These are phyloP conservation scores for Loxodonta africana DNA, from an alignment of 2,113 vertebrate species.

Conservation along the genomic window DNA sequence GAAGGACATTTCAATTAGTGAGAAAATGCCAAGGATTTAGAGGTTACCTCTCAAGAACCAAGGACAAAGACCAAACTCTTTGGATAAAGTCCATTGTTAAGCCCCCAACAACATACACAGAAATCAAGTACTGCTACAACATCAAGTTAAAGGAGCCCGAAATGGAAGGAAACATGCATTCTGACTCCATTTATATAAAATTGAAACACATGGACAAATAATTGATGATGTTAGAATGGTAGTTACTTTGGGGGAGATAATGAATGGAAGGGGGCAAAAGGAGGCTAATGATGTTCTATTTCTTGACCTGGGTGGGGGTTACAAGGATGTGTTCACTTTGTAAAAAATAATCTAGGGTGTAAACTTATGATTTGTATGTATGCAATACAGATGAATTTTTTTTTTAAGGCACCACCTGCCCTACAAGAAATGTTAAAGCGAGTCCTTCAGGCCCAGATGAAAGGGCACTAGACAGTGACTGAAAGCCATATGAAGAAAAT, in stretches of 20 bases:
- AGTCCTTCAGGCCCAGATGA: too few species aligned
- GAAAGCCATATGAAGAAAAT: too few species aligned
- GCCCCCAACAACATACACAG: neutral
- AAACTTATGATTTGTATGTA: neutral
- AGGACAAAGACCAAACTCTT: too few species aligned
- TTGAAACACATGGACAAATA: neutral
- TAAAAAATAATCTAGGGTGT: neutral
- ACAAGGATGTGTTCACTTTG: neutral
- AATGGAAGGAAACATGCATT: neutral
- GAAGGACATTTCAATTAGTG: too few species aligned
- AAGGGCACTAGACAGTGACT: too few species aligned
- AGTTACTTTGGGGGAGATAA: neutral
- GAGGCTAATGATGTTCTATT: neutral
- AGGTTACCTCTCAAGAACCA: too few species aligned
- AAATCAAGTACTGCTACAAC: neutral
- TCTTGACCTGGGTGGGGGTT: neutral
- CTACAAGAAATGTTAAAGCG: too few species aligned
- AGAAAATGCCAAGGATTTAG: too few species aligned
- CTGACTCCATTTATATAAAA: neutral
- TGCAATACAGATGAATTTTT: neutral
- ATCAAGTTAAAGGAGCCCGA: constrained; percentile 11
- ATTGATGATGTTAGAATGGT: neutral
- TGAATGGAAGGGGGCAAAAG: neutral
- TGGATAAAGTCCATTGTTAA: neutral
- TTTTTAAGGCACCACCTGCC: too few species aligned